A percentile compares a stretch with the other conserved stretches of the same genome.
Evolutionary conservation across 2,797 vertebrate genomes (phyloP).

Genomic region (Gambelia wislizenii): DNA sequence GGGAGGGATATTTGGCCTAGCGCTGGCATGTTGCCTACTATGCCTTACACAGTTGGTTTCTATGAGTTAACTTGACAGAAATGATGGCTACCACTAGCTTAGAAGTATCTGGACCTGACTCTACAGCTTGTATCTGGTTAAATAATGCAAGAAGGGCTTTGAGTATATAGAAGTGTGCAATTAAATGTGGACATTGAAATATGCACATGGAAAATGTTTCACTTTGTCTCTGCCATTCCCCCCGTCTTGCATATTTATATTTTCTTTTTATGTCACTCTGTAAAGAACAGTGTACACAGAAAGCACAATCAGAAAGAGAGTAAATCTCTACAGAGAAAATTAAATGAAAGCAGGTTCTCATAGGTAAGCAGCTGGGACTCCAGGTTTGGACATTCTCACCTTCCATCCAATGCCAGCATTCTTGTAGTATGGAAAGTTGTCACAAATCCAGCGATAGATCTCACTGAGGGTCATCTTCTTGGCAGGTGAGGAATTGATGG

Average conservation of each 20-base stretch:
- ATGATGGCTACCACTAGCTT: background rate
- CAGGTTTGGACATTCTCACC: slow-evolving; percentile 74
- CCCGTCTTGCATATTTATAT: too few species aligned
- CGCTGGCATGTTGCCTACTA: background rate
- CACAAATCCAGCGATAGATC: slow-evolving; percentile 99
- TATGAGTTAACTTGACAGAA: background rate
- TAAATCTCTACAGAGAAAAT: background rate
- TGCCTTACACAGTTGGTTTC: background rate
- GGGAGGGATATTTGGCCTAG: too few species aligned
- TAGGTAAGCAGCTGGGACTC: background rate
- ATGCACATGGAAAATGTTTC: background rate
- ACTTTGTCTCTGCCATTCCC: background rate
- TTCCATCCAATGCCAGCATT: slow-evolving; percentile 97
- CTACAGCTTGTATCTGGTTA: background rate
- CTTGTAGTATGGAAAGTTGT: slow-evolving; percentile 95
- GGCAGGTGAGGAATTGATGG: slow-evolving; percentile 92
- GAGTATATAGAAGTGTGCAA: background rate
- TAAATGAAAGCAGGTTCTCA: background rate
- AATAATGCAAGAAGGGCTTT: background rate
- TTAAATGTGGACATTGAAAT: background rate
- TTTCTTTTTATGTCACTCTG: background rate
- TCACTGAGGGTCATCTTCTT: slow-evolving; percentile 96
- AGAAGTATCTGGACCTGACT: background rate
- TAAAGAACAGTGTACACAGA: background rate
- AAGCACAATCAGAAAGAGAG: background rate